Evolutionary conservation across 2,888 invertebrate genomes (phyloP).

Genomic region (Plagiodera versicolora): DNA sequence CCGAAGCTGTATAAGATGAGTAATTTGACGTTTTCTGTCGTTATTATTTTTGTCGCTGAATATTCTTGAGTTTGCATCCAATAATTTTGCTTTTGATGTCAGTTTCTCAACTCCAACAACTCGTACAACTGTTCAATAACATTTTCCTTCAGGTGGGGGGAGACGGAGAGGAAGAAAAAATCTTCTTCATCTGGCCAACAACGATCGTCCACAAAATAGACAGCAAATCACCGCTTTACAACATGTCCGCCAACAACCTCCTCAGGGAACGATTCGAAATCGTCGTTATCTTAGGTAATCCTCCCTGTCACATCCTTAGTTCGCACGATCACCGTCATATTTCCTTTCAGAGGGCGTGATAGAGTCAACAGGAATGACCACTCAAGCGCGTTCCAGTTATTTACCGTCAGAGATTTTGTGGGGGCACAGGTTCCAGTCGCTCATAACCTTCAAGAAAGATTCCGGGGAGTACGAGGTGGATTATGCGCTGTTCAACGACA

Average conservation of each 20-base stretch:
- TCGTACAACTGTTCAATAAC: too few relatives aligned
- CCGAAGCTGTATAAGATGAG: too few relatives aligned
- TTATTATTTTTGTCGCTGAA: too few relatives aligned
- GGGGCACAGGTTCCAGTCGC: slow-evolving; percentile 91
- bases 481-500: slow-evolving; percentile 90
- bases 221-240: slow-evolving; percentile 86
- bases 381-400: slow-evolving; percentile 86
- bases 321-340: too few relatives aligned
- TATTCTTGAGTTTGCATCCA: too few relatives aligned
- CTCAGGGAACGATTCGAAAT: slow-evolving; percentile 92
- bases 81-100: too few relatives aligned
- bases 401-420: slow-evolving; percentile 89
- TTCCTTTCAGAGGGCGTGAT: slow-evolving; percentile 78
- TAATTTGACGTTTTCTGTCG: too few relatives aligned
- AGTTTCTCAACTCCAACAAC: too few relatives aligned
- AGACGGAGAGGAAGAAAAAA: slow-evolving; percentile 88
- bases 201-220: slow-evolving; percentile 96
- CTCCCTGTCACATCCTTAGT: too few relatives aligned
- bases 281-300: slow-evolving; percentile 89
- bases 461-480: slow-evolving; percentile 90
- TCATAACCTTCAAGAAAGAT: slow-evolving; percentile 89
- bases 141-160: slow-evolving; percentile 67
- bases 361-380: slow-evolving; percentile 92
- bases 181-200: slow-evolving; percentile 98
- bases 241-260: slow-evolving; percentile 89